Evolutionary conservation across 2,888 invertebrate species (phyloP).

Genomic region (Erebia ligea): DNA sequence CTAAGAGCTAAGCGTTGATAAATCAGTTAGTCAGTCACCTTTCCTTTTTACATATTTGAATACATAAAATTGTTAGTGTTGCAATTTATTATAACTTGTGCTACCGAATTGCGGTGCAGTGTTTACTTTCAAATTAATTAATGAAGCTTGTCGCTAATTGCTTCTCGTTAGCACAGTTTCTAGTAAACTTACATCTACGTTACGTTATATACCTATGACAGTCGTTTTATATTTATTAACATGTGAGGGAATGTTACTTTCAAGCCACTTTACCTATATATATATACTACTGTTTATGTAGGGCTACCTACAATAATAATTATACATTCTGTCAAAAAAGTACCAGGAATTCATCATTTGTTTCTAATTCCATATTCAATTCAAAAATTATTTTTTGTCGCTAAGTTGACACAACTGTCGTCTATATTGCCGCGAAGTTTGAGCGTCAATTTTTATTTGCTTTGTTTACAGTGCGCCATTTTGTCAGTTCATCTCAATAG

Average conservation of each 20-base stretch:
- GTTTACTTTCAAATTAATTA: conserved; percentile 20
- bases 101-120: not conserved
- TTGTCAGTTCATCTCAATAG: no score
- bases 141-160: conserved; percentile 18
- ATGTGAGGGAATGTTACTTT: not conserved
- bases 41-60: not conserved
- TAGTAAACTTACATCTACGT: not conserved
- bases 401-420: no score
- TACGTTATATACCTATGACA: not conserved
- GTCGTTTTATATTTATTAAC: not conserved
- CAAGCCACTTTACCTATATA: not conserved
- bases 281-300: not conserved
- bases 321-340: no score
- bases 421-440: no score
- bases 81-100: not conserved
- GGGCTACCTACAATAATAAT: no score
- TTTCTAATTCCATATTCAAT: no score
- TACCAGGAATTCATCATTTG: no score
- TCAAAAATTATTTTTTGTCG: no score
- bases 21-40: no score
- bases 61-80: not conserved
- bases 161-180: conserved; percentile 17
- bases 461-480: no score
- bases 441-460: no score
- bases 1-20: no score